Conservation (phyloP, 2,888 invertebrate species). For the Heteromurus nitidus region DNA sequence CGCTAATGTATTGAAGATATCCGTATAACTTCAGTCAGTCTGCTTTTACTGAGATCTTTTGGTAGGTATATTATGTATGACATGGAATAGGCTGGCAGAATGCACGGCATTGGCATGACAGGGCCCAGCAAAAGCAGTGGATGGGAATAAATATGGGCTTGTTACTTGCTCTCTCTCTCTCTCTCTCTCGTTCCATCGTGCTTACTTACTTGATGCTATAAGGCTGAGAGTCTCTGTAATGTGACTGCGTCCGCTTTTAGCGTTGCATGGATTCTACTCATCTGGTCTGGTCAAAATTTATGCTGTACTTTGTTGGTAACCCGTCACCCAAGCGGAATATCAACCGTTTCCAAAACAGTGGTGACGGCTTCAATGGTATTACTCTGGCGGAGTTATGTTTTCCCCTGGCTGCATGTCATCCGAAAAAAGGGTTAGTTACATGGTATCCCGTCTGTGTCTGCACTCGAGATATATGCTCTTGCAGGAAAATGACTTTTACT, state of each 20-base stretch:
- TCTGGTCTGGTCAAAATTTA: slow-evolving; percentile 47
- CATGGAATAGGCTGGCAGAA: slow-evolving; percentile 33
- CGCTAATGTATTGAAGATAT: slow-evolving; percentile 38
- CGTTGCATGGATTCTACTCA: slow-evolving; percentile 51
- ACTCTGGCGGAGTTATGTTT: slow-evolving; percentile 36
- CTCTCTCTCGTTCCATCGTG: background rate
- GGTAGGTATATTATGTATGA: slow-evolving; percentile 46
- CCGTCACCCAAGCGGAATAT: slow-evolving; percentile 34
- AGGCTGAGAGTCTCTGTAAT: no score
- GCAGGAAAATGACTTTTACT: no score
- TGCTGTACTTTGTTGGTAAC: slow-evolving; percentile 52
- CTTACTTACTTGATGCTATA: slow-evolving; percentile 11
- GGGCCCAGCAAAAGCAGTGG: slow-evolving; percentile 17
- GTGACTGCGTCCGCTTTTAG: slow-evolving; percentile 28
- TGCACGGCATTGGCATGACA: slow-evolving; percentile 32
- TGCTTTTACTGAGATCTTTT: slow-evolving; percentile 46
- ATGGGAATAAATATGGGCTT: slow-evolving; percentile 16
- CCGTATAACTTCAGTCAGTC: slow-evolving; percentile 47
- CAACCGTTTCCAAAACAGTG: slow-evolving; percentile 46
- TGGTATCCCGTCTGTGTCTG: background rate
- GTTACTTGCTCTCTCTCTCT: slow-evolving; percentile 16
- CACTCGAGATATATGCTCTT: no score
- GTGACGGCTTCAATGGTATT: slow-evolving; percentile 52
- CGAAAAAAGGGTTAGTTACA: slow-evolving; percentile 21
- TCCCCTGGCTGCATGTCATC: slow-evolving; percentile 21